Conservation (phyloP, 2,888 invertebrate species). For the Busseola fusca region DNA sequence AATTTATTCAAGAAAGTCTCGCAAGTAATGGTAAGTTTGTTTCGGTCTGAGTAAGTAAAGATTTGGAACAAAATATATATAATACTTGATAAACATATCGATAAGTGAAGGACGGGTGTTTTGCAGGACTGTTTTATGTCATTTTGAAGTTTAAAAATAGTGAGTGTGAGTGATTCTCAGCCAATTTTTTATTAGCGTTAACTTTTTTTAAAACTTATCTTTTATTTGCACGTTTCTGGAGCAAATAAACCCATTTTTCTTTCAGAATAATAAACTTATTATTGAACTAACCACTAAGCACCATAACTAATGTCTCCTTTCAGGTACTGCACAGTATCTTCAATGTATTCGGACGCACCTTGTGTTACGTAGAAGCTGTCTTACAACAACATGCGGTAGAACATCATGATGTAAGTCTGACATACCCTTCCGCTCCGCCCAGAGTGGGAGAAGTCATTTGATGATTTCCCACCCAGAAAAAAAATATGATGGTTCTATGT, state of each 20-base stretch:
- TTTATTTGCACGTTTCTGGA: background rate
- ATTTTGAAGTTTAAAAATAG: no score
- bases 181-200: no score
- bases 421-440: no score
- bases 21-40: constrained; percentile 17
- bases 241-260: background rate
- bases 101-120: no score
- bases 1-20: constrained; percentile 29
- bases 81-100: background rate
- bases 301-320: background rate
- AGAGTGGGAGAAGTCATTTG: no score
- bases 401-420: background rate
- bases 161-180: no score
- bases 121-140: no score
- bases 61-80: background rate
- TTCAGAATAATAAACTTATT: background rate
- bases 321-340: constrained; percentile 9
- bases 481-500: background rate
- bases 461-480: no score
- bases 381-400: background rate
- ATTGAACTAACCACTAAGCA: background rate
- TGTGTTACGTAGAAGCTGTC: background rate
- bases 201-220: no score
- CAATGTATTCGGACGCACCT: constrained; percentile 6
- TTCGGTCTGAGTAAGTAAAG: background rate